Base-by-base conservation (phyloP, 2,888 invertebrate genomes). In the Cistogaster globosa region DNA sequence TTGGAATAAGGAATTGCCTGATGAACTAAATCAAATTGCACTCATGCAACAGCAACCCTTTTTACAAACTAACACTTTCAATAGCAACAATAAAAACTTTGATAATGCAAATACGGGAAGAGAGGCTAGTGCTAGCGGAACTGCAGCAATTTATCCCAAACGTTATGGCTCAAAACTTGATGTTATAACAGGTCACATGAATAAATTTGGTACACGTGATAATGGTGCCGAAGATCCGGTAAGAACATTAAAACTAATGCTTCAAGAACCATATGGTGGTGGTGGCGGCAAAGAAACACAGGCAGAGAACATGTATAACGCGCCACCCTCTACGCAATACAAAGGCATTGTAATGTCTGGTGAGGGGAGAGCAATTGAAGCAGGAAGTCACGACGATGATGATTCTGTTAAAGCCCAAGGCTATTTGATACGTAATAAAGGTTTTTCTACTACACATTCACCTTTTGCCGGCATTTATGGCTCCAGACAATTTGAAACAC, bases 1-100 rank as follows among this genome's bases (percentile, higher is more conserved):
- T 90, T 98, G 98, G 98, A 95, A 96, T 87, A 95, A 97, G 75
- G 94, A 95, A 55, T 94, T 98, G 65, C 97, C 97, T 0, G 95
- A 95, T 87, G 94, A 96, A 87, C 93, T 95, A 89, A 94, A 95
- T 88, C 94, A 91, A 90, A 92, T 92, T 74, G 90, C 91, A 7
- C 88, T 87, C 42, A 91, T 91, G 60, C 92, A 92, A 77, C 89
- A 90, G 77, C 91, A 90, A 42, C 90, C 90, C 5, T 89, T 89
- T 78, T 82, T 89, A 51, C 87, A 88, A 80, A 60, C 80, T 67
- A 80, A 68, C 80, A 53, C 45, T 38, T 80, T 67, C 74, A 80
- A 74, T 55, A 67, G 78, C 82, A 71, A 62, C 26, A 57, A 67
- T 1, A 53, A 62, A 12, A 32, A 53, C 26, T 22, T 18, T 2